These are phyloP conservation scores for Hirundo rustica DNA, from an alignment of 2,797 vertebrate species.

Conservation along the genomic window DNA sequence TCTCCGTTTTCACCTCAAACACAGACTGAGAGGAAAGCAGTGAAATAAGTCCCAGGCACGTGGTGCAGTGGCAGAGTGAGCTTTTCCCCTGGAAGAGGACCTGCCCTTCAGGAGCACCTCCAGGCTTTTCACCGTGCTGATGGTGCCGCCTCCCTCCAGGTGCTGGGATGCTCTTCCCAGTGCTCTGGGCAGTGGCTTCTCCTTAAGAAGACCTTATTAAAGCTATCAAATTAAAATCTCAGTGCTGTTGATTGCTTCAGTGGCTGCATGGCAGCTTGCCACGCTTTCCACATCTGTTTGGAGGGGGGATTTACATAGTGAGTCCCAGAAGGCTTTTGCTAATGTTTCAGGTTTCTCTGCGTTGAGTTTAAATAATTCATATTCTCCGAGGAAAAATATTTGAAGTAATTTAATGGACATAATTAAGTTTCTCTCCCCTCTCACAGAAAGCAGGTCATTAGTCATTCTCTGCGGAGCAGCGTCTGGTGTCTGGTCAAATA, in stretches of 20 bases:
- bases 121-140: not conserved
- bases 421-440: constrained; percentile 52
- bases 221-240: constrained; percentile 54
- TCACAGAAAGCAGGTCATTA: constrained; percentile 45
- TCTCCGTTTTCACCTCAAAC: not conserved
- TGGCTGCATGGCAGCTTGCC: constrained; percentile 69
- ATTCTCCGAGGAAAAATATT: constrained; percentile 71
- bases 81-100: fast-evolving
- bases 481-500: constrained; percentile 49
- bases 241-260: constrained; percentile 57
- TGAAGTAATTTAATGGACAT: constrained; percentile 69
- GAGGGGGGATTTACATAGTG: constrained; percentile 66
- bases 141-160: not conserved
- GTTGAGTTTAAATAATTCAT: constrained; percentile 76
- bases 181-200: constrained; percentile 1
- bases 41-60: not conserved
- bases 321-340: constrained; percentile 68
- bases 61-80: fast-evolving
- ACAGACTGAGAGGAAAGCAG: not conserved
- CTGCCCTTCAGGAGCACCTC: not conserved
- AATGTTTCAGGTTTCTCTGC: constrained; percentile 75
- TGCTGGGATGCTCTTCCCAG: not conserved
- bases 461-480: constrained; percentile 7
- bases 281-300: constrained; percentile 74
- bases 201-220: constrained; percentile 53